Conservation (phyloP, 2,888 invertebrate species). For the Corbicula japonica region DNA sequence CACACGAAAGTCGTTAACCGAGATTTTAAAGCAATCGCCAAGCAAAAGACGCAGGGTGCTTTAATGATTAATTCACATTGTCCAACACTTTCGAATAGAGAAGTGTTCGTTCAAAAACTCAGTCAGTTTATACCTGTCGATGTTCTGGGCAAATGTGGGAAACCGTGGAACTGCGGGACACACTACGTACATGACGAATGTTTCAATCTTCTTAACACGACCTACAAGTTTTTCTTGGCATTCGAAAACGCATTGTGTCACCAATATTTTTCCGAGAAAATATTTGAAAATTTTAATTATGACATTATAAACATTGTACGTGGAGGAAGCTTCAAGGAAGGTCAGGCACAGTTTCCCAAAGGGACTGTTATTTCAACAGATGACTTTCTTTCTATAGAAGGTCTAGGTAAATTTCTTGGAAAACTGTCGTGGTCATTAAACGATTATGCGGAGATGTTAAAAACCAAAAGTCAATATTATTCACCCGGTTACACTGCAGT, state of each 20-base stretch:
- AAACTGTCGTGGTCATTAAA: slow-evolving; percentile 30
- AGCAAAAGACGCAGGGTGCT: slow-evolving; percentile 41
- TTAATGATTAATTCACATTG: slow-evolving; percentile 52
- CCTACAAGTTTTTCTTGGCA: slow-evolving; percentile 41
- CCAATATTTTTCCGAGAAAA: slow-evolving; percentile 55
- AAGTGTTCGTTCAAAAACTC: slow-evolving; percentile 24
- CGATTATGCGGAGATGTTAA: slow-evolving; percentile 35
- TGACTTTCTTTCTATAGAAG: slow-evolving; percentile 38
- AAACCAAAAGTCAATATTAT: slow-evolving; percentile 48
- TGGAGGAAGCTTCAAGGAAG: slow-evolving; percentile 41
- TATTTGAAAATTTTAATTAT: slow-evolving; percentile 56
- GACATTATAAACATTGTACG: slow-evolving; percentile 46
- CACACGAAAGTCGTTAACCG: slow-evolving; percentile 9
- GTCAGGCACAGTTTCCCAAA: slow-evolving; percentile 8
- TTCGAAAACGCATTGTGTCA: slow-evolving; percentile 59
- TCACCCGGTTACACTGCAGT: slow-evolving; percentile 32
- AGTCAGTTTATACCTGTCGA: slow-evolving; percentile 20
- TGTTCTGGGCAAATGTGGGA: slow-evolving; percentile 43
- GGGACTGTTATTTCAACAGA: slow-evolving; percentile 46
- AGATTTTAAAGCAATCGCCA: slow-evolving; percentile 43
- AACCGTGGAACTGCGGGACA: slow-evolving; percentile 50
- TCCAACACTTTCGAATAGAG: slow-evolving; percentile 9
- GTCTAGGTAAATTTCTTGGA: slow-evolving; percentile 40
- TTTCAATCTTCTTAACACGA: slow-evolving; percentile 42
- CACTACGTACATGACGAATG: slow-evolving; percentile 45